Percentiles rank a stretch among this genome's conserved stretches.
Evolutionary conservation across 2,113 vertebrate species (phyloP).

Genomic region (Pterophyllum scalare): DNA sequence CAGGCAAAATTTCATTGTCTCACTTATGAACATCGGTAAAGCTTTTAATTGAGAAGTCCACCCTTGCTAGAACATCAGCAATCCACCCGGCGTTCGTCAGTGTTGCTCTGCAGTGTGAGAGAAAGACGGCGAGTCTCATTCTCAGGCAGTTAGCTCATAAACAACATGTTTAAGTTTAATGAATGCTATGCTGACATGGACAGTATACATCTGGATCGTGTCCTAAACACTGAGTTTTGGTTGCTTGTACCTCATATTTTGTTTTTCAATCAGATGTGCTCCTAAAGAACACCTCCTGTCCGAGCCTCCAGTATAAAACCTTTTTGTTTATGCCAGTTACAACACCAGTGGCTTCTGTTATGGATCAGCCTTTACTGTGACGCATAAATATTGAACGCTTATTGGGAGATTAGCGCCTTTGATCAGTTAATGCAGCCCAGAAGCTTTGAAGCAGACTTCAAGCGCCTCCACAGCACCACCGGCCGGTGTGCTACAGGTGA

Average conservation of each 20-base stretch:
- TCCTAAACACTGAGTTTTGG: not conserved
- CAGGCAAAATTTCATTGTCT: not conserved
- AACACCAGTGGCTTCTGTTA: conserved; percentile 32
- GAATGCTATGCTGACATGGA: not conserved
- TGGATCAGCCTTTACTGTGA: conserved; percentile 37
- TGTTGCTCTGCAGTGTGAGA: not conserved
- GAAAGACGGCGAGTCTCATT: not conserved
- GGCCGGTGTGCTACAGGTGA: conserved; percentile 29
- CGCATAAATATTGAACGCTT: conserved; percentile 52
- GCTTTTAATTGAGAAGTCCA: not conserved
- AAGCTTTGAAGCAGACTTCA: conserved; percentile 55
- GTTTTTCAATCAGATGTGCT: conserved; percentile 25
- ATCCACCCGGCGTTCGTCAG: not conserved
- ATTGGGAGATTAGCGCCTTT: conserved; percentile 57
- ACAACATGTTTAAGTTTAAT: not conserved
- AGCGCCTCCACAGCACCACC: not conserved
- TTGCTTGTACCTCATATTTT: not conserved
- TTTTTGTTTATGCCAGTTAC: conserved; percentile 35
- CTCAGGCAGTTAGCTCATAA: not conserved
- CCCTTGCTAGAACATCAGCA: not conserved
- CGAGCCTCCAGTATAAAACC: not conserved
- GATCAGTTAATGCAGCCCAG: conserved; percentile 47
- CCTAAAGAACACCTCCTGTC: not conserved
- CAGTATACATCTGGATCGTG: not conserved
- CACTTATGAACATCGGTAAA: not conserved